Base-by-base conservation (phyloP, 1,140 invertebrate genomes). In the Zaprionus vittiger region DNA sequence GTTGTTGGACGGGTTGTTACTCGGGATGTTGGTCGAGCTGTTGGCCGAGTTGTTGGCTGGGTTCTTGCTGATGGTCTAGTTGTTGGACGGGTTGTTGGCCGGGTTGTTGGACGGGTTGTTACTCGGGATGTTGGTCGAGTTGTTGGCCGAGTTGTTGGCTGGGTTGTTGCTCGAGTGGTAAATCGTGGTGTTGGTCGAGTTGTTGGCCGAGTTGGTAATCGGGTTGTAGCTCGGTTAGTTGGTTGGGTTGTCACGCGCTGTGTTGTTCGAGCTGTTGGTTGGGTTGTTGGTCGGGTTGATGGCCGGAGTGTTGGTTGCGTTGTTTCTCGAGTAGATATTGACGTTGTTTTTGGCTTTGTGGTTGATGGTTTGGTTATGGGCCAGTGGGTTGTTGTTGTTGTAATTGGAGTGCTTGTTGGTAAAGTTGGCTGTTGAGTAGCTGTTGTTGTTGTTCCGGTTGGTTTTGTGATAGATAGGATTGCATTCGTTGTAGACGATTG, bases 391-490 rank as follows among this genome's bases (percentile, higher is more conserved):
- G 57, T 55, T 22, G 57, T 55, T 22, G 59, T 41, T 41, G 38
- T 41, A 41, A 15, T 15, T n/a, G 4, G 28, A 2, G 17, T 17
- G 31, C 34, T 5, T 17, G 63, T 68, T 61, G 71, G 26, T 20
- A 24, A 17, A 26, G 65, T 52, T 12, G 57, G 49, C 57, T 9
- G 49, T 7, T 12, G 60, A 55, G 55, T n/a, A 26, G 22, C 20
- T 57, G 38, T 71, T 64, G 15, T 28, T 57, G 38, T 71, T 64
- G 61, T 59, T 38, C 17, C 54, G 3, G 69, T 71, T 15, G 69
- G 26, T 44, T 70, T 66, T 37, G 67, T 15, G 52, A 47, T 34
- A 12, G 20, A 4, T n/a, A 41, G 4, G 38, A n/a, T 41, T 41
- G 38, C 22, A 7, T 24, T 47, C 41, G 59, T 37, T 7, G 34